Percentiles rank a stretch among this genome's conserved stretches.
These are phyloP conservation scores for Pogona vitticeps DNA, from an alignment of 2,113 vertebrate genomes.

Conservation along the genomic window DNA sequence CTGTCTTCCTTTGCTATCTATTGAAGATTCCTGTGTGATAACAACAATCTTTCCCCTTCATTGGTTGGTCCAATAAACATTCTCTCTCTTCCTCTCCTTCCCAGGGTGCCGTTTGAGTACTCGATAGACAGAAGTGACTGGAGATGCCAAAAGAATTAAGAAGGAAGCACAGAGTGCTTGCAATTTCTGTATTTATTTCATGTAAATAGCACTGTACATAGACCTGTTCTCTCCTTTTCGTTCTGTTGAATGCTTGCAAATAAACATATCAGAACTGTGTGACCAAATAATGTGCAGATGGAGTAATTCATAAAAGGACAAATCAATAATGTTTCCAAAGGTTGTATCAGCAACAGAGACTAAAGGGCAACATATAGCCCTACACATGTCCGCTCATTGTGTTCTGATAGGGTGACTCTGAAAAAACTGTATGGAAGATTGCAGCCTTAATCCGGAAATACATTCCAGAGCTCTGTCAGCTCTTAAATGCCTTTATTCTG, in stretches of 20 bases:
- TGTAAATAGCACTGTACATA: constrained; percentile 15
- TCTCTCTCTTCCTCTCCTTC: neutral
- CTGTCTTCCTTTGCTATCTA: neutral
- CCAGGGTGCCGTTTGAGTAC: constrained; percentile 41
- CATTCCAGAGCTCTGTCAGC: neutral
- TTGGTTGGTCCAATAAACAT: fast-evolving
- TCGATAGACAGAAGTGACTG: constrained; percentile 55
- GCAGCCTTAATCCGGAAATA: neutral
- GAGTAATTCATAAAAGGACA: neutral
- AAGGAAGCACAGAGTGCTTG: neutral
- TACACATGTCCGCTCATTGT: neutral
- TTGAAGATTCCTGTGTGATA: neutral
- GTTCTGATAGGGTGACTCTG: neutral
- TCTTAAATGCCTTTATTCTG: neutral
- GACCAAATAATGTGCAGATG: neutral
- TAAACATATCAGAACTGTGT: neutral
- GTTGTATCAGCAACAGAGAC: neutral
- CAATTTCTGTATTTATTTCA: neutral
- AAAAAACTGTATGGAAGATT: neutral
- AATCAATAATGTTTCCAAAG: neutral
- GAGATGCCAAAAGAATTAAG: constrained; percentile 43
- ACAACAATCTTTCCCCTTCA: neutral
- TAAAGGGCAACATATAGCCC: neutral
- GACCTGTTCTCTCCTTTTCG: neutral
- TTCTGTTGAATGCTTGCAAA: neutral